Evolutionary conservation across 2,113 vertebrate species (phyloP).

Genomic region (Oreochromis aureus): DNA sequence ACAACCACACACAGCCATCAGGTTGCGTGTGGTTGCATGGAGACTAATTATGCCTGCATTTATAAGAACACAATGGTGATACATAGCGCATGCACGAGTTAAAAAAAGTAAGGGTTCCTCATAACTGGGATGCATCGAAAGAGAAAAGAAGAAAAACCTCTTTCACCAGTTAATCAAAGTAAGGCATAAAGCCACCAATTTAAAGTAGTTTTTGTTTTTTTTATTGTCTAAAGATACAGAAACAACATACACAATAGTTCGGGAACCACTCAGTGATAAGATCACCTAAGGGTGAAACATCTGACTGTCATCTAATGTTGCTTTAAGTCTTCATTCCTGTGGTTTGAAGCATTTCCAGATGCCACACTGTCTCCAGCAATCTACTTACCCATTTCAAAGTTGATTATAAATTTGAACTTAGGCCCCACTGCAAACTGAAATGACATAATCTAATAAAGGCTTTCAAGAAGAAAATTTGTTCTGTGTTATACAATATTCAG

Average conservation of each 20-base stretch:
- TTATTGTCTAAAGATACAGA: background rate
- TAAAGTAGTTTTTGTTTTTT: background rate
- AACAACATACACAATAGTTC: background rate
- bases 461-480: background rate
- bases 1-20: background rate
- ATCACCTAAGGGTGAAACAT: slow-evolving; percentile 38
- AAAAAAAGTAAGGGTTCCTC: background rate
- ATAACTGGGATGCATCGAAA: background rate
- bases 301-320: slow-evolving; percentile 1
- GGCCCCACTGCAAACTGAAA: background rate
- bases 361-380: background rate
- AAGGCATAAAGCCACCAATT: background rate
- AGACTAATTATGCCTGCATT: background rate
- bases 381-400: background rate
- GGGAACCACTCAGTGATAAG: background rate
- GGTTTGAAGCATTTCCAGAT: background rate
- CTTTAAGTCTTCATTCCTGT: background rate
- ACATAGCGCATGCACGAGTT: background rate
- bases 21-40: background rate
- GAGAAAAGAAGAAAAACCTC: background rate
- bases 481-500: background rate
- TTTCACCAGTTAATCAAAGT: background rate
- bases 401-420: background rate
- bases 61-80: background rate
- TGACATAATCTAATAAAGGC: background rate